Percentiles rank a stretch among this genome's conserved stretches.
Conservation (phyloP, 2,888 invertebrate species). For the Dasysyrphus albostriatus region DNA sequence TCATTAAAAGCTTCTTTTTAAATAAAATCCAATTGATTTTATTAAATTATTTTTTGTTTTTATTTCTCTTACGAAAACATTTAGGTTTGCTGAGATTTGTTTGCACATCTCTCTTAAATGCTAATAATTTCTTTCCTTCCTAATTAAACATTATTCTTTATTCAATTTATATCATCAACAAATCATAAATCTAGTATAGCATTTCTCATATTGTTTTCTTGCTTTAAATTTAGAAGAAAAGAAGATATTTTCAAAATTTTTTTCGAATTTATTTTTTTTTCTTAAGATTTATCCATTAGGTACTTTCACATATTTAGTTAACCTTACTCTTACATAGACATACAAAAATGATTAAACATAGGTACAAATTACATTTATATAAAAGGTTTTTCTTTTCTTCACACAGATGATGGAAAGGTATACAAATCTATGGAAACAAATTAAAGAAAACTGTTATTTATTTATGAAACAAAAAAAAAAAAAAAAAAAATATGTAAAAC, state of each 20-base stretch:
- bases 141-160: constrained; percentile 17
- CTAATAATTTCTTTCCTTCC: constrained; percentile 52
- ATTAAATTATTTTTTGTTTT: constrained; percentile 18
- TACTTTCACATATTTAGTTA: constrained; percentile 57
- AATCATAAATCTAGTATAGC: constrained; percentile 61
- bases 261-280: neutral
- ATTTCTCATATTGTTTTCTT: constrained; percentile 45
- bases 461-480: constrained; percentile 38
- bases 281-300: constrained; percentile 57
- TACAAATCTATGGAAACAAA: constrained; percentile 46
- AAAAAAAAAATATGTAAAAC: constrained; percentile 42
- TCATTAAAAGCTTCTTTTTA: neutral
- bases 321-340: constrained; percentile 31
- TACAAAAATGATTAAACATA: constrained; percentile 37
- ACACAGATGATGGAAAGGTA: constrained; percentile 28
- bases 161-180: constrained; percentile 12
- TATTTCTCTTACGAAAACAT: constrained; percentile 38
- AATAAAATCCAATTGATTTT: neutral
- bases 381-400: constrained; percentile 15
- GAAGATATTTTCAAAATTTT: constrained; percentile 30
- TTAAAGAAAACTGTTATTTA: constrained; percentile 39
- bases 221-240: constrained; percentile 5
- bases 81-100: constrained; percentile 64
- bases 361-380: constrained; percentile 38
- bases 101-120: constrained; percentile 42